These are phyloP conservation scores for Galbula dea DNA, from an alignment of 2,113 vertebrate species.

Conservation along the genomic window DNA sequence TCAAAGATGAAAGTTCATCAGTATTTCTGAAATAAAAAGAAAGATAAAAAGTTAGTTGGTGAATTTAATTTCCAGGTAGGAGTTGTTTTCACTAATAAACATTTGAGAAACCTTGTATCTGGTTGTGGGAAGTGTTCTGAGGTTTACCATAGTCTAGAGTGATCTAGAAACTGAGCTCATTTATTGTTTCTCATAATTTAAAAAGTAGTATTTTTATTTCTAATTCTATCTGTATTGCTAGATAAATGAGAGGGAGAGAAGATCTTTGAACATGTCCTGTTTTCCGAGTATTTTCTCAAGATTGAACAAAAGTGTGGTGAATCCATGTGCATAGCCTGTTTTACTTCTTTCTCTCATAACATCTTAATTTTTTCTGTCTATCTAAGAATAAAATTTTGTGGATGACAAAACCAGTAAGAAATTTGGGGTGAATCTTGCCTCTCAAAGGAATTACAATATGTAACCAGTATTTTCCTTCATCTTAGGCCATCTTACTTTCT, in stretches of 20 bases:
- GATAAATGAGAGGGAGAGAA: neutral
- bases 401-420: neutral
- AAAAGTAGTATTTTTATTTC: neutral
- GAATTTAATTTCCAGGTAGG: neutral
- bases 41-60: neutral
- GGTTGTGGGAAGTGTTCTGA: neutral
- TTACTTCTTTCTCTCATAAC: neutral
- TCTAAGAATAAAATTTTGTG: neutral
- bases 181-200: neutral
- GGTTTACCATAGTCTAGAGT: neutral
- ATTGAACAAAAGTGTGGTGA: neutral
- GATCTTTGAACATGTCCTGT: neutral
- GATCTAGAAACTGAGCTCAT: neutral
- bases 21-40: neutral
- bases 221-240: neutral
- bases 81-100: neutral
- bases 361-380: neutral
- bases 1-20: neutral
- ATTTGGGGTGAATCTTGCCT: neutral
- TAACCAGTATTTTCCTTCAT: constrained; percentile 40
- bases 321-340: neutral
- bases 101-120: neutral
- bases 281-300: neutral
- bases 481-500: constrained; percentile 15
- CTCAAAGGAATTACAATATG: neutral